phyloP scores from a whole-genome alignment of 2,888 invertebrate genomes.

The Drosophila pseudotakahashii region DNA sequence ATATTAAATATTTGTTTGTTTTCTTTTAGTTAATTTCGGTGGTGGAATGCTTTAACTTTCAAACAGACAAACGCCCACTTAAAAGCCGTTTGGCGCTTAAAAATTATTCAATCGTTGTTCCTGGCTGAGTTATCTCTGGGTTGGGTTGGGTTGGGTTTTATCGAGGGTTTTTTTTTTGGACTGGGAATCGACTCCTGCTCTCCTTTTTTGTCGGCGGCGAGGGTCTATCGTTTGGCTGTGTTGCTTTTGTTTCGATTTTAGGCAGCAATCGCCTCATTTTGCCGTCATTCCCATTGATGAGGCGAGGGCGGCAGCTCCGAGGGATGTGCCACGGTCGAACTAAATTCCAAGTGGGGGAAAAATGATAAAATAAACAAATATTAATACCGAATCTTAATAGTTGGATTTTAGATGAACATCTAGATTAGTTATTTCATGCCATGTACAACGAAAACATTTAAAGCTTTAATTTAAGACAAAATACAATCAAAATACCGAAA shows the following conservation, averaged over 20 bases:
- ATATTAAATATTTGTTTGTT: slow-evolving; percentile 41
- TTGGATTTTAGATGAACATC: neutral
- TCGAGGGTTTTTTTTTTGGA: neutral
- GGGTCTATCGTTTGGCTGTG: slow-evolving; percentile 34
- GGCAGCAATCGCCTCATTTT: slow-evolving; percentile 85
- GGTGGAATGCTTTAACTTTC: slow-evolving; percentile 74
- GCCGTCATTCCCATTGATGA: slow-evolving; percentile 98
- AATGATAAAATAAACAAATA: slow-evolving; percentile 16
- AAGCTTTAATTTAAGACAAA: slow-evolving; percentile 21
- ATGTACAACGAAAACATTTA: slow-evolving; percentile 37
- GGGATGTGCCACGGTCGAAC: slow-evolving; percentile 98
- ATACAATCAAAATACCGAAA: slow-evolving; percentile 31
- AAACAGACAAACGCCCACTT: slow-evolving; percentile 42
- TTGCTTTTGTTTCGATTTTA: slow-evolving; percentile 76
- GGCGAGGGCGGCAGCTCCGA: slow-evolving; percentile 99
- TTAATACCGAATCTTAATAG: slow-evolving; percentile 12
- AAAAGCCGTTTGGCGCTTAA: slow-evolving; percentile 51
- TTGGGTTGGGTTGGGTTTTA: slow-evolving; percentile 2
- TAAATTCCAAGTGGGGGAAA: slow-evolving; percentile 79
- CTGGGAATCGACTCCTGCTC: slow-evolving; percentile 6
- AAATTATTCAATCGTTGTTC: slow-evolving; percentile 45
- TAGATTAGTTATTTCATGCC: slow-evolving; percentile 33
- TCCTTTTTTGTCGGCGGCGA: slow-evolving; percentile 14
- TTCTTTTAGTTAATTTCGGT: slow-evolving; percentile 61
- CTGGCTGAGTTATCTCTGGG: slow-evolving; percentile 27